Base-by-base conservation (phyloP, 2,797 vertebrate species). In the Enteromius paludinosus region DNA sequence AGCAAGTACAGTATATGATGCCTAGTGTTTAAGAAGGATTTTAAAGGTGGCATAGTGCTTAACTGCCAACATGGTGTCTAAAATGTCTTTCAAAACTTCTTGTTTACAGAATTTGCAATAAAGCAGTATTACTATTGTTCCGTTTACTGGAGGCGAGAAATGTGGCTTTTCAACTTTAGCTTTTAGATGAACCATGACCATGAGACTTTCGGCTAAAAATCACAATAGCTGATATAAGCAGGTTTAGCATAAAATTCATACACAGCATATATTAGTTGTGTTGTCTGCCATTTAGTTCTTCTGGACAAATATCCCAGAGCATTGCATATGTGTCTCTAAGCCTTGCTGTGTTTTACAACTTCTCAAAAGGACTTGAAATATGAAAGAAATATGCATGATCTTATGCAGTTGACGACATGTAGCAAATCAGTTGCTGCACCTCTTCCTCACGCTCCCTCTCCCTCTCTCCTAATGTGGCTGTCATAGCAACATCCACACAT, bases 401-500 rank as follows among this genome's bases (percentile, higher is more conserved):
- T 52, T 28, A 61, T 61, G 59, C 59, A 28, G 25, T 28, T 33
- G 56, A 82, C 12, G 47, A 70, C 35, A 65, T 72, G 54, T 49
- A 33, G 41, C 33, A 82, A 64, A 85, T 72, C 65, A 64, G 23
- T 2, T 0, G 1, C 45, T 28, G 30, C 5, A 2, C 25, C 81
- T 38, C 45, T 28, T 30, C 33, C 64, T 56, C 20, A 25, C 15
- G 11, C 35, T 41, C 28, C 14, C 73, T 23, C 33, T 33, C 30
- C 23, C 78, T 72, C 66, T 72, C 43, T 41, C 23, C 65, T 49
- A 49, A 61, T 64, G 28, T 75, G 78, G 83, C 72, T 85, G 64
- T 76, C 78, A 81, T 77, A 81, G 78, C 72, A 81, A 85, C 78
- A 77, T 84, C 83, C 59, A 73, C 79, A 82, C 66, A 82, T 68